These are phyloP conservation scores for Anas georgica DNA, from an alignment of 2,797 vertebrate genomes.

Conservation along the genomic window DNA sequence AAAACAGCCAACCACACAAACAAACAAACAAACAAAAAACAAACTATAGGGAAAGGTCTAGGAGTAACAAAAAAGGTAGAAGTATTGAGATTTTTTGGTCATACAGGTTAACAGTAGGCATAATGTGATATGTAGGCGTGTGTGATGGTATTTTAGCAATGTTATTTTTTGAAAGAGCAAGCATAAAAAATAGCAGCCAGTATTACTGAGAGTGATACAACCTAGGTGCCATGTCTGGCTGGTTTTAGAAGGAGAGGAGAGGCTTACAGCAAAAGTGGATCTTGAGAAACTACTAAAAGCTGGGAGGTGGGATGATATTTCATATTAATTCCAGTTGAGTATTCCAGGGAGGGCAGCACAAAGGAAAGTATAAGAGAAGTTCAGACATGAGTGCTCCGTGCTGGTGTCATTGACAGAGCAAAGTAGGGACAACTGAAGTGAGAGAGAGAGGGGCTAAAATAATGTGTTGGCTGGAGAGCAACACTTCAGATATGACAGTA, in stretches of 20 bases:
- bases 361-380: constrained; percentile 1
- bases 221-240: not conserved
- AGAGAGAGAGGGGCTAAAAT: constrained; percentile 50
- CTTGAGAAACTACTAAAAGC: not conserved
- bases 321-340: constrained; percentile 33
- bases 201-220: not conserved
- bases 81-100: not conserved
- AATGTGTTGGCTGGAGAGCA: constrained; percentile 56
- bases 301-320: not conserved
- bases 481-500: constrained; percentile 29
- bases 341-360: not conserved
- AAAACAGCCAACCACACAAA: no score
- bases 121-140: not conserved
- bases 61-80: not conserved
- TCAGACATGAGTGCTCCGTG: not conserved
- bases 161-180: not conserved
- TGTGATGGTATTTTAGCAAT: not conserved
- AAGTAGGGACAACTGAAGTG: constrained; percentile 32
- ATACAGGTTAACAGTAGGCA: not conserved
- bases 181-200: not conserved
- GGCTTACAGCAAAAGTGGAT: not conserved
- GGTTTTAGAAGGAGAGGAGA: not conserved
- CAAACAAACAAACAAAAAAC: no score
- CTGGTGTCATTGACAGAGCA: constrained; percentile 10
- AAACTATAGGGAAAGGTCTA: not conserved